Evolutionary conservation across 2,888 invertebrate species (phyloP), one percentile per base, ranked within the genome.

Genomic region (Patella caerulea): DNA sequence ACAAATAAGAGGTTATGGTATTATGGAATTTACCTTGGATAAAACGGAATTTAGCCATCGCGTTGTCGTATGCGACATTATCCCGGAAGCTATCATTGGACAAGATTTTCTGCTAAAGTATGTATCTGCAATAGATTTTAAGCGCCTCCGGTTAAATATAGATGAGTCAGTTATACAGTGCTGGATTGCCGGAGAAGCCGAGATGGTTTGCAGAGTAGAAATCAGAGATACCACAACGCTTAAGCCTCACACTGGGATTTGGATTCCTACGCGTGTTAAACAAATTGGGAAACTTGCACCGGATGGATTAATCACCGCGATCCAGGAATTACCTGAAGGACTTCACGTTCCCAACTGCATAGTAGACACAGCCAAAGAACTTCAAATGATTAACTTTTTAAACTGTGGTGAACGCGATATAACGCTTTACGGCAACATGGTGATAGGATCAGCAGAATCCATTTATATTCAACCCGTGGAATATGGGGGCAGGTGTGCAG

Each of bases 201-300:
- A 29, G 19, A 72, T 72, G 72, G 72, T 72, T 15, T 72, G 72
- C 53, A 45, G 72, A 45, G 72, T 72, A 12, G 72, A 72, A 72
- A 19, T 52, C 19, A 15, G 53, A 45, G 52, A 72, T 17, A 72
- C 72, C 12, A 15, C 52, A 5, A 17, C 52, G 19, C 15, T 72
- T 72, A 45, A 45, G 5, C 72, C 72, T 45, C 72, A 72, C n/a
- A 52, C 72, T 17, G 72, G 72, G n/a, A 53, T 53, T 11, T 72
- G 72, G 72, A 52, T 72, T 45, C n/a, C 72, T 17, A 52, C 52
- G 19, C 34, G 53, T 52, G 17, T 72, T 7, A 29, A 72, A 12
- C 72, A 72, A 17, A 15, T 45, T n/a, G n/a, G n/a, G 34, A 72
- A 53, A n/a, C n/a, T 72, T 24, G 72, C 72, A 52, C 19, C 34